Evolutionary conservation across 2,888 invertebrate genomes (phyloP), one percentile per base, ranked within the genome.

Genomic region (Dastarcus helophoroides): DNA sequence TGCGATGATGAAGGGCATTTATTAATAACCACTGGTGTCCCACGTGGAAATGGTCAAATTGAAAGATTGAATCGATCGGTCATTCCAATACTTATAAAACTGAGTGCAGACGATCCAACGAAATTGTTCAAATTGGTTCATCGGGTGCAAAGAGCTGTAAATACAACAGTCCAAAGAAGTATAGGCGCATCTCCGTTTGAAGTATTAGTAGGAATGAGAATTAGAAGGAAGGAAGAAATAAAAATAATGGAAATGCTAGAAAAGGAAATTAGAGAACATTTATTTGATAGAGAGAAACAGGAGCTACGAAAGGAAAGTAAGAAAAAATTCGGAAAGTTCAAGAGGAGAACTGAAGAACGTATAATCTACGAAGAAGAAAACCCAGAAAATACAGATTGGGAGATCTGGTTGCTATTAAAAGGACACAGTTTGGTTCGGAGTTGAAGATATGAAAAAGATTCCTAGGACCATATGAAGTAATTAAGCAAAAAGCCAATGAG

Each of bases 351-450:
- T 22, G 27, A 33, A 31, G 35, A 22, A 32, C 32, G 3, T 43
- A 41, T 30, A 46, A 50, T 26, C 36, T 37, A 27, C 35, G 40
- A 24, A 36, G 46, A 26, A 47, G 38, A 32, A 26, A 35, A 22
- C 34, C 49, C 3, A 39, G 8, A 14, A 16, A 26, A 13, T 51
- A 52, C 26, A 25, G 36, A 14, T 29, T 34, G n/a, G 40, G 37
- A n/a, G 47, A 51, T 26, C 21, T 48, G 11, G 54, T 57, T 1
- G 54, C 54, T 2, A 55, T 58, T 11, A 50, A 56, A 33, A 33
- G 53, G 10, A 56, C 56, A 1, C 54, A 59, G 31, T 53, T 53
- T 41, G 54, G 50, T 2, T 36, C 44, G 7, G 57, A 53, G 1
- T 26, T 53, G 4, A 60, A 60, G 35, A 26, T 59, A 3, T 35